These are phyloP conservation scores for Lacanobia oleracea DNA, from an alignment of 2,888 invertebrate species.

Conservation along the genomic window DNA sequence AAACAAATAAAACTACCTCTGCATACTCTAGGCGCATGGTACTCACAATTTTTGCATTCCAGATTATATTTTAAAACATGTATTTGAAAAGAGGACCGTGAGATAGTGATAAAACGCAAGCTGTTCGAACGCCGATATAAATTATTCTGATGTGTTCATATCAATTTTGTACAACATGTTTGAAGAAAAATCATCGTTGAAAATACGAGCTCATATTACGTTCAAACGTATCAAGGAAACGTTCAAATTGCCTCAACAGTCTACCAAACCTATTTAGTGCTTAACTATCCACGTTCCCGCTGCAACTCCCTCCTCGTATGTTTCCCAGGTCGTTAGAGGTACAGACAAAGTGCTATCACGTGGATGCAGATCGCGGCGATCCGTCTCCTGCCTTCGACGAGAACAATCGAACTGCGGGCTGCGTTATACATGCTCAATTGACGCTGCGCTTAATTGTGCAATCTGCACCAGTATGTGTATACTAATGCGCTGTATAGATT, in stretches of 20 bases:
- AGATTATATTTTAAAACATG: too few species aligned
- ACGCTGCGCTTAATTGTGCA: constrained; percentile 40
- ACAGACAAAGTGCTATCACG: constrained; percentile 43
- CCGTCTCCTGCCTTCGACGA: constrained; percentile 18
- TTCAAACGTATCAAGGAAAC: background rate
- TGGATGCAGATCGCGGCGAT: constrained; percentile 32
- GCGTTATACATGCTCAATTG: constrained; percentile 19
- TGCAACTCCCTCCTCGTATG: background rate
- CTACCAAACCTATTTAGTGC: background rate
- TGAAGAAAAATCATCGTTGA: too few species aligned
- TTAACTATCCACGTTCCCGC: too few species aligned
- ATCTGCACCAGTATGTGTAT: constrained; percentile 20
- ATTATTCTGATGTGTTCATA: too few species aligned
- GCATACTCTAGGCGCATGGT: too few species aligned
- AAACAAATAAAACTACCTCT: too few species aligned
- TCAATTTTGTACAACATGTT: too few species aligned
- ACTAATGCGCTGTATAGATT: constrained; percentile 11
- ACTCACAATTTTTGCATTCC: too few species aligned
- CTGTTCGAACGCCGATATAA: too few species aligned
- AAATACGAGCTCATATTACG: background rate
- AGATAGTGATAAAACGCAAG: too few species aligned
- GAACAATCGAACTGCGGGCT: constrained; percentile 35
- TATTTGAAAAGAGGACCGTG: too few species aligned
- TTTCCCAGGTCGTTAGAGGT: constrained; percentile 40
- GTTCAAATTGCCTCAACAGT: too few species aligned